Evolutionary conservation across 1,140 invertebrate genomes (phyloP).

Genomic region (Drosophila orena): DNA sequence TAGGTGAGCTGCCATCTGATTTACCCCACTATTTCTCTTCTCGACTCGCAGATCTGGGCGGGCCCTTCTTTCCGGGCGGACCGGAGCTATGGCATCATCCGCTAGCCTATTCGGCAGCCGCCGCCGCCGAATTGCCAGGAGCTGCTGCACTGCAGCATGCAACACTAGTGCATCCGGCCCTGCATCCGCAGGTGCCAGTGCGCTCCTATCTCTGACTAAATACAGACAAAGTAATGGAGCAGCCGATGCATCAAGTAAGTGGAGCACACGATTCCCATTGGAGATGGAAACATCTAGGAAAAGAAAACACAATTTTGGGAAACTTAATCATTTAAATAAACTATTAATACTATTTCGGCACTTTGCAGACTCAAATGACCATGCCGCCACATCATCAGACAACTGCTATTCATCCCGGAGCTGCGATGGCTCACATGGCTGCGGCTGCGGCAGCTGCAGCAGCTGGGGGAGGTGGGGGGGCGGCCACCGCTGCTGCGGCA

Average conservation of each 20-base stretch:
- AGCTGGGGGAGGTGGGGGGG: conserved; percentile 47
- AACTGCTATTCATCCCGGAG: conserved; percentile 88
- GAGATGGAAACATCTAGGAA: no score
- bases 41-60: conserved; percentile 91
- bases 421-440: conserved; percentile 90
- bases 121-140: conserved; percentile 92
- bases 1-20: conserved; percentile 5
- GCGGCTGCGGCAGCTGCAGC: conserved; percentile 69
- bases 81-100: conserved; percentile 97
- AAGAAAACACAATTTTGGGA: no score
- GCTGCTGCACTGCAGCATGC: conserved; percentile 92
- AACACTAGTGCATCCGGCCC: conserved; percentile 96
- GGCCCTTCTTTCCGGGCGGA: conserved; percentile 96
- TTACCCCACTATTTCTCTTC: conserved; percentile 30
- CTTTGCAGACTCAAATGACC: conserved; percentile 88
- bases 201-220: conserved; percentile 98
- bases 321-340: no score
- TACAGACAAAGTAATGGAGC: conserved; percentile 90
- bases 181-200: conserved; percentile 98
- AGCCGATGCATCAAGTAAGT: conserved; percentile 85
- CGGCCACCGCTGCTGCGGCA: conserved; percentile 53
- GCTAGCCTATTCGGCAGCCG: conserved; percentile 91
- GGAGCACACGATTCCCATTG: not conserved
- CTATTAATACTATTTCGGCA: not conserved
- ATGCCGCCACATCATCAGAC: conserved; percentile 87